Evolutionary conservation across 1,140 invertebrate genomes (phyloP).

Genomic region (Penaeus vannamei): DNA sequence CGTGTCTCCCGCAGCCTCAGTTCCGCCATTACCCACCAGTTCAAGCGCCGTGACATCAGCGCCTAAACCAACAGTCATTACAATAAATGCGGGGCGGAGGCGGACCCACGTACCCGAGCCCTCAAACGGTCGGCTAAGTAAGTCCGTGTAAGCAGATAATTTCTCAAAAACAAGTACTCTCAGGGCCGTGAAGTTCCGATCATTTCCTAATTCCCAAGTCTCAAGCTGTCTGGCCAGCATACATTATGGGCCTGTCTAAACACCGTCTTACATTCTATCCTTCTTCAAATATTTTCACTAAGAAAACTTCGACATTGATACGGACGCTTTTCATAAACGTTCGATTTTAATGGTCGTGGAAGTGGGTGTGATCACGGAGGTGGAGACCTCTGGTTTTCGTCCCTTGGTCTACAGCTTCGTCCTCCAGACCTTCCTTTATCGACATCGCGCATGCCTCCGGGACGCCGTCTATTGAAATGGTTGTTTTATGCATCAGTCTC

Average conservation of each 20-base stretch:
- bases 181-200: background rate
- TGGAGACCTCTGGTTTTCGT: too few species aligned
- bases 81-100: constrained; percentile 5
- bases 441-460: too few species aligned
- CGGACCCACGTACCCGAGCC: background rate
- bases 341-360: too few species aligned
- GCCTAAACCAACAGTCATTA: constrained; percentile 9
- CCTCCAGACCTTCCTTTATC: too few species aligned
- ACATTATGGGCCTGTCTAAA: constrained; percentile 43
- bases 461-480: too few species aligned
- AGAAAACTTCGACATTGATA: constrained; percentile 38
- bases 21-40: too few species aligned
- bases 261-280: constrained; percentile 61
- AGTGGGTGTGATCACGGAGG: too few species aligned
- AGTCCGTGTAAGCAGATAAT: constrained; percentile 45
- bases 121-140: background rate
- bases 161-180: constrained; percentile 42
- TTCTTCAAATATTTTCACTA: constrained; percentile 60
- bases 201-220: background rate
- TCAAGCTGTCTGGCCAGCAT: constrained; percentile 37
- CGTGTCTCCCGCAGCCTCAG: too few species aligned
- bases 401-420: too few species aligned
- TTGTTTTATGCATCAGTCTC: too few species aligned
- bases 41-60: too few species aligned
- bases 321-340: background rate